phyloP scores from a whole-genome alignment of 2,113 vertebrate genomes.

The Guaruba guarouba region DNA sequence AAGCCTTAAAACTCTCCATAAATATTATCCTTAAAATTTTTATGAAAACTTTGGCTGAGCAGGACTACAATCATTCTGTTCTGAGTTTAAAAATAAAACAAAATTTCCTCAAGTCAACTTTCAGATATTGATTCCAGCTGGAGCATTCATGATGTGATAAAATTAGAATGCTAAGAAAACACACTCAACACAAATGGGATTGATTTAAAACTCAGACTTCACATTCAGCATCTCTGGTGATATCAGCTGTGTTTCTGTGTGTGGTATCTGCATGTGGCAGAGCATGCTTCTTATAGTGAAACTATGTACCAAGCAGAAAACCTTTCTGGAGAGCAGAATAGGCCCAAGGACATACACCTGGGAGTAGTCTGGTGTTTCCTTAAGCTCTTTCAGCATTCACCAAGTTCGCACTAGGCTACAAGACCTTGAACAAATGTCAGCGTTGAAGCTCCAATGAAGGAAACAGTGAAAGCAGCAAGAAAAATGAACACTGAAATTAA shows the following conservation, averaged over 20 bases:
- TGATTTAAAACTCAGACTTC: slow-evolving; percentile 67
- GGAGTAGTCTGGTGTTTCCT: not conserved
- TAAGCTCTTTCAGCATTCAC: not conserved
- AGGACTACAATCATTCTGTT: slow-evolving; percentile 26
- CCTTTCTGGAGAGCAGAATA: not conserved
- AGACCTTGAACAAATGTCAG: not conserved
- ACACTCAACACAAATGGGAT: slow-evolving; percentile 38
- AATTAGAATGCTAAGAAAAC: slow-evolving; percentile 71
- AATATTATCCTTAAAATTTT: slow-evolving; percentile 18
- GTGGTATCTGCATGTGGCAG: not conserved
- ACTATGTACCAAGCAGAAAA: not conserved
- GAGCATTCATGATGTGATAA: slow-evolving; percentile 49
- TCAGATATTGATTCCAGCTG: slow-evolving; percentile 64
- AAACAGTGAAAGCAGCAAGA: not conserved
- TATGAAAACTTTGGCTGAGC: not conserved
- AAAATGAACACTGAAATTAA: not conserved
- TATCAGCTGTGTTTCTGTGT: slow-evolving; percentile 35
- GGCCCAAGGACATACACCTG: not conserved
- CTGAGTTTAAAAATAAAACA: slow-evolving; percentile 60
- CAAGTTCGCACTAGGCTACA: not conserved
- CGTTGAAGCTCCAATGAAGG: not conserved
- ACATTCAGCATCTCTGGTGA: slow-evolving; percentile 30
- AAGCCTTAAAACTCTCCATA: not conserved
- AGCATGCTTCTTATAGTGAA: not conserved
- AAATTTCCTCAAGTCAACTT: slow-evolving; percentile 60